Evolutionary conservation across 2,888 invertebrate genomes (phyloP), one percentile per base, ranked within the genome.

Genomic region (Cheilosia vernalis): DNA sequence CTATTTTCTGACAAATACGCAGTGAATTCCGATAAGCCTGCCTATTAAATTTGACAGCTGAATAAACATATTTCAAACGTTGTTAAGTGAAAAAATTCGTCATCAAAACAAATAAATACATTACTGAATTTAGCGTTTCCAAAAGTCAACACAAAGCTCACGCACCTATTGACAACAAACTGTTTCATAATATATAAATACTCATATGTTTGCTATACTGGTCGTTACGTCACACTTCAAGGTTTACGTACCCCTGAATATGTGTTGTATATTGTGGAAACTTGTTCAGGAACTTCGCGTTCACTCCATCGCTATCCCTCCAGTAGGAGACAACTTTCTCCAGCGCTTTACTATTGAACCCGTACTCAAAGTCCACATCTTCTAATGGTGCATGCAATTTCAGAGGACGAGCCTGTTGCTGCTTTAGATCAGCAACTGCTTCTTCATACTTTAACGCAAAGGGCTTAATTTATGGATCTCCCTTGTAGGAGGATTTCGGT

Each of bases 221-320:
- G 13, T 37, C 37, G 3, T 37, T 37, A 37, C 3, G 13, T 37
- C 13, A 37, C 4, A 37, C 37, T 13, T 37, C 94, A 10, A 0
- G 17, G 70, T 21, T 49, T 82, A 84, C 89, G 90, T 87, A 92
- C 92, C 94, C 94, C 90, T 96, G 95, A 88, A 98, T 95, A 73
- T 95, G 94, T 0, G 97, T 97, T 60, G 93, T 94, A 90, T 93
- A 98, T 81, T 97, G 97, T 0, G 95, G 93, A 88, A 95, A 95
- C 81, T 94, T 93, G 89, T 98, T 97, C 15, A 98, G 91, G 74
- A 93, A 93, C 2, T 92, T 97, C 95, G 10, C 96, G 93, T 63
- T 95, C 93, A 30, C 91, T 90, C 96, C 96, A 96, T 55, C 92
- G 92, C 74, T 93, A 44, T 94, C 94, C 10, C 93, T 93, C 98